Conservation (phyloP, 2,888 invertebrate genomes). For the Ethmia dodecea region DNA sequence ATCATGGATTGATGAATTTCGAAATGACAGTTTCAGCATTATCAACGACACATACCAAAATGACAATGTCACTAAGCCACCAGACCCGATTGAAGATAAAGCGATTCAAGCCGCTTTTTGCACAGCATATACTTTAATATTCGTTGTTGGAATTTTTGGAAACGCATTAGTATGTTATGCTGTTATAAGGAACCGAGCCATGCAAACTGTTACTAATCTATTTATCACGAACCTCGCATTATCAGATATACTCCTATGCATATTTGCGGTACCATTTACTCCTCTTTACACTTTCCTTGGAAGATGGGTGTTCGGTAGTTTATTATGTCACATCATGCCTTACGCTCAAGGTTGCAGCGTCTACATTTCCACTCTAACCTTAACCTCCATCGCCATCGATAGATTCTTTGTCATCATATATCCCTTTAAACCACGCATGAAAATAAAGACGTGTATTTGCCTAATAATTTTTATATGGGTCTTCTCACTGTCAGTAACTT, state of each 20-base stretch:
- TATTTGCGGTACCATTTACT: conserved; percentile 93
- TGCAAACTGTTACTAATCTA: conserved; percentile 95
- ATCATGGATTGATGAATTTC: conserved; percentile 43
- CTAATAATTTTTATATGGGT: conserved; percentile 91
- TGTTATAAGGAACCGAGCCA: conserved; percentile 88
- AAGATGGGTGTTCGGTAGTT: conserved; percentile 90
- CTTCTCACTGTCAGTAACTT: conserved; percentile 85
- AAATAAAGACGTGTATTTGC: conserved; percentile 83
- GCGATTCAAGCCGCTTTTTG: conserved; percentile 85
- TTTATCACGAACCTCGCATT: conserved; percentile 94
- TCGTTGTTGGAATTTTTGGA: conserved; percentile 88
- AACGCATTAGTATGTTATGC: conserved; percentile 93
- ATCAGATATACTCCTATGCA: conserved; percentile 90
- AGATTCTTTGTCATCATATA: conserved; percentile 94
- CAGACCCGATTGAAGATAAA: conserved; percentile 80
- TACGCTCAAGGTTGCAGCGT: conserved; percentile 92
- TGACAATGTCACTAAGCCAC: conserved; percentile 30
- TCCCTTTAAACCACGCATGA: conserved; percentile 91
- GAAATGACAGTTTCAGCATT: conserved; percentile 35
- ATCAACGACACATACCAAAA: conserved; percentile 32
- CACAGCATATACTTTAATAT: conserved; percentile 86
- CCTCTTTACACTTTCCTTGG: conserved; percentile 91
- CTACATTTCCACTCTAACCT: conserved; percentile 92
- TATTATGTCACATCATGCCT: conserved; percentile 90
- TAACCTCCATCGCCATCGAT: conserved; percentile 95